These are phyloP conservation scores for Eurystomus gularis DNA, from an alignment of 2,113 vertebrate genomes.

Conservation along the genomic window DNA sequence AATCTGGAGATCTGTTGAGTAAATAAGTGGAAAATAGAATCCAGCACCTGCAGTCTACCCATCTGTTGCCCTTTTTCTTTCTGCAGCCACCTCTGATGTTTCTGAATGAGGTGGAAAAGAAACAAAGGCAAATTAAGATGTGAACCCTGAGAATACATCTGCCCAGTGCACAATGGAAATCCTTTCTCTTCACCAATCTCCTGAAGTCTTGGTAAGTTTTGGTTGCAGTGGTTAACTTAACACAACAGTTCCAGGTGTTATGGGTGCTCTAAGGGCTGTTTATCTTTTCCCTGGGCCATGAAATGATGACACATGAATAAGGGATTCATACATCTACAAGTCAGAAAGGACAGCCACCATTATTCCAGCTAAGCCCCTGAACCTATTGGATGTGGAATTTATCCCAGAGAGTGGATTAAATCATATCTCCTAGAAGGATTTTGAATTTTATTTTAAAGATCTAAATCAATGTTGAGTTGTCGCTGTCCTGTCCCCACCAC, in stretches of 20 bases:
- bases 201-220: constrained; percentile 1
- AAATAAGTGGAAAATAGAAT: not conserved
- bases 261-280: not conserved
- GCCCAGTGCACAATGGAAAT: not conserved
- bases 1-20: not conserved
- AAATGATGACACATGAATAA: not conserved
- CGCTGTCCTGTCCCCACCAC: not conserved
- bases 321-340: not conserved
- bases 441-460: not conserved
- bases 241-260: not conserved
- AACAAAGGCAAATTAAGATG: not conserved
- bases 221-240: not conserved
- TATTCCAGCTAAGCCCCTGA: not conserved
- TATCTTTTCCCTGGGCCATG: not conserved
- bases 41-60: not conserved
- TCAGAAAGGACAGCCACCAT: not conserved
- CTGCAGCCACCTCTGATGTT: not conserved
- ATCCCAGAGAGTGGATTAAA: not conserved
- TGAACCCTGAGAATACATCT: not conserved
- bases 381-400: not conserved
- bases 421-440: not conserved
- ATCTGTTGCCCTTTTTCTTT: not conserved
- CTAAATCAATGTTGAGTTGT: not conserved
- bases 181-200: not conserved
- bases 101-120: not conserved